Conservation (phyloP, 2,888 invertebrate genomes). For the Molanna angustata region DNA sequence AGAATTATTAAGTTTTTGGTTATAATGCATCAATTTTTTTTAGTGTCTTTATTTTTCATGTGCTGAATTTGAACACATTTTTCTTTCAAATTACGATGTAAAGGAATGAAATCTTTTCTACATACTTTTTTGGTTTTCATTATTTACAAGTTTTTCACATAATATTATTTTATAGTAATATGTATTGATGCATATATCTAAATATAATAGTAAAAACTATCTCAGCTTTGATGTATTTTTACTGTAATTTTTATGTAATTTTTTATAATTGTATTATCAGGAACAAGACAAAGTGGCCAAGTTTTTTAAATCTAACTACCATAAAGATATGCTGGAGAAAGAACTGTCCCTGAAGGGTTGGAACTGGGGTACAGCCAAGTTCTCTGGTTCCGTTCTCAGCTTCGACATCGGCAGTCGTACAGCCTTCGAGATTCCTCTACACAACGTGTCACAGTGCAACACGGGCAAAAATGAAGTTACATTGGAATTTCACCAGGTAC, state of each 20-base stretch:
- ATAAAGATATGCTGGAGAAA: slow-evolving; percentile 83
- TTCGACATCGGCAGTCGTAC: slow-evolving; percentile 81
- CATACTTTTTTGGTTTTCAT: no score
- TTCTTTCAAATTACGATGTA: no score
- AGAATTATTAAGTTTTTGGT: slow-evolving; percentile 37
- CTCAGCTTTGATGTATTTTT: no score
- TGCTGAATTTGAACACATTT: no score
- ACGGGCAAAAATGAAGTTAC: slow-evolving; percentile 98
- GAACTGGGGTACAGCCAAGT: slow-evolving; percentile 98
- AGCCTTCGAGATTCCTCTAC: slow-evolving; percentile 94
- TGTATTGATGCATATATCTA: no score
- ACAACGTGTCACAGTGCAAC: slow-evolving; percentile 93
- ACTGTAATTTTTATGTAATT: no score
- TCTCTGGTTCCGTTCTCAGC: slow-evolving; percentile 81
- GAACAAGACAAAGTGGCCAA: slow-evolving; percentile 92
- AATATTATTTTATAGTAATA: no score
- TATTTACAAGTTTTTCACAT: no score
- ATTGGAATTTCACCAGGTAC: slow-evolving; percentile 92
- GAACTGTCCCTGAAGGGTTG: slow-evolving; percentile 95
- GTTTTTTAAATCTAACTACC: slow-evolving; percentile 81
- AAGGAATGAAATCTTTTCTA: no score
- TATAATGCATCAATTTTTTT: neutral
- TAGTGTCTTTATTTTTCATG: neutral
- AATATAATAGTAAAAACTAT: no score
- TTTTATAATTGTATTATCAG: slow-evolving; percentile 44